phyloP scores from a whole-genome alignment of 2,888 invertebrate genomes.

The Leptinotarsa haldemani region DNA sequence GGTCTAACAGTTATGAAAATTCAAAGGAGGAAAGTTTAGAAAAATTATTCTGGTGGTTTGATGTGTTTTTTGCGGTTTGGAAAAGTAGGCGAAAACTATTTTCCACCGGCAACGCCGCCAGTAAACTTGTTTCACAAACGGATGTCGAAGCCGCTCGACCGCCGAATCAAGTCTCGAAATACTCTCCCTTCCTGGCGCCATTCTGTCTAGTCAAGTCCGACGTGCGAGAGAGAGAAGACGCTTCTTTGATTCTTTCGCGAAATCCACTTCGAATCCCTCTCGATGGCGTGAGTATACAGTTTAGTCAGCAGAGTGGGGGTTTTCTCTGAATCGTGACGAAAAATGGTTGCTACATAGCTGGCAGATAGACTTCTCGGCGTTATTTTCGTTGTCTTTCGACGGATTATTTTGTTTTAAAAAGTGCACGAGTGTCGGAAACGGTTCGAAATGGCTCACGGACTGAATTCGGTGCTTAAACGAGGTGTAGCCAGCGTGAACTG shows the following conservation, averaged over 20 bases:
- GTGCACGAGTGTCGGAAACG: conserved; percentile 39
- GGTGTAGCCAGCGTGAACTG: conserved; percentile 64
- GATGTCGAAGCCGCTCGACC: conserved; percentile 71
- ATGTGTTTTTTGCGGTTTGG: background rate
- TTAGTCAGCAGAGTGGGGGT: conserved; percentile 66
- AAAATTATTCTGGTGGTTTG: background rate
- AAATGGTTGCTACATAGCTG: conserved; percentile 70
- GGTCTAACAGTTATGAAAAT: conserved; percentile 5
- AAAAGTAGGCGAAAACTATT: conserved; percentile 51
- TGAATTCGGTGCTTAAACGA: conserved; percentile 69
- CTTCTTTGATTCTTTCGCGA: conserved; percentile 44
- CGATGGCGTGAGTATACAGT: conserved; percentile 76
- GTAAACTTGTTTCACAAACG: conserved; percentile 80
- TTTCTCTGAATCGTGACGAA: conserved; percentile 67
- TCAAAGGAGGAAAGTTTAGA: background rate
- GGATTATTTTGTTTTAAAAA: conserved; percentile 52
- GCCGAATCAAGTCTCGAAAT: conserved; percentile 58
- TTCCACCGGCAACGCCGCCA: conserved; percentile 70
- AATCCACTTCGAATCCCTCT: conserved; percentile 67
- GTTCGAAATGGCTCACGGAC: conserved; percentile 71
- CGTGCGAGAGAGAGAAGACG: conserved; percentile 34
- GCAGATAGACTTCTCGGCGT: conserved; percentile 64
- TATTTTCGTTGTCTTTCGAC: conserved; percentile 60
- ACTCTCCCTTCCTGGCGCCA: conserved; percentile 57
- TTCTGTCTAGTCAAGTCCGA: conserved; percentile 23